Base-by-base conservation (phyloP, 37 sponge, comb jelly and placozoan genomes). In the Ianthella basta region DNA sequence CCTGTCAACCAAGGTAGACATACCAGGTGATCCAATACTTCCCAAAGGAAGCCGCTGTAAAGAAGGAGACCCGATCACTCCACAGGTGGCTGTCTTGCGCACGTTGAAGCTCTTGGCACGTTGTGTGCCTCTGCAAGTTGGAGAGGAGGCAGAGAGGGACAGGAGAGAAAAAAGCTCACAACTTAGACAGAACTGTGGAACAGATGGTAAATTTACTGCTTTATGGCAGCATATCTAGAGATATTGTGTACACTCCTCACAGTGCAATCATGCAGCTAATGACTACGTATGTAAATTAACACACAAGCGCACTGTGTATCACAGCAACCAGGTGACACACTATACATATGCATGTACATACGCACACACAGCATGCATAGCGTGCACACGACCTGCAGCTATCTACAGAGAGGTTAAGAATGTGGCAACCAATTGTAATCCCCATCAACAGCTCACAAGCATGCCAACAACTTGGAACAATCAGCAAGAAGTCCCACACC, bases 101-200 rank as follows among this genome's bases (percentile, higher is more conserved):
- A 30, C 34, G 33, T 69, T 69, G 70, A 69, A 69, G 34, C 70
- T 69, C 34, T 69, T 69, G 33, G 70, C 33, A 1, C 70, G 70
- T 27, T 69, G 70, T 34, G 70, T 32, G 19, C 34, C 29, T 10
- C 63, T 61, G 70, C 29, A 64, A 10, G 6, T 64, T 24, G n/a
- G n/a, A 10, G 29, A 64, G n/a, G 14, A 10, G 50, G 50, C 50
- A 44, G 50, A 10, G 8, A 8, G 8, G 6, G 50, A 44, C 4
- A 61, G 10, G 29, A 6, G 10, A 13, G 64, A 6, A 61, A 12
- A 57, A 57, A 18, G 59, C 15, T 20, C 18, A 57, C 59, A 57
- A 20, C 18, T 57, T 15, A 20, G 59, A 20, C 59, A 57, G 18
- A 20, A n/a, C 64, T 61, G 27, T 13, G 29, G 3, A 4, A 27